These are phyloP conservation scores for Hedya salicella DNA, from an alignment of 2,888 invertebrate genomes.

Conservation along the genomic window DNA sequence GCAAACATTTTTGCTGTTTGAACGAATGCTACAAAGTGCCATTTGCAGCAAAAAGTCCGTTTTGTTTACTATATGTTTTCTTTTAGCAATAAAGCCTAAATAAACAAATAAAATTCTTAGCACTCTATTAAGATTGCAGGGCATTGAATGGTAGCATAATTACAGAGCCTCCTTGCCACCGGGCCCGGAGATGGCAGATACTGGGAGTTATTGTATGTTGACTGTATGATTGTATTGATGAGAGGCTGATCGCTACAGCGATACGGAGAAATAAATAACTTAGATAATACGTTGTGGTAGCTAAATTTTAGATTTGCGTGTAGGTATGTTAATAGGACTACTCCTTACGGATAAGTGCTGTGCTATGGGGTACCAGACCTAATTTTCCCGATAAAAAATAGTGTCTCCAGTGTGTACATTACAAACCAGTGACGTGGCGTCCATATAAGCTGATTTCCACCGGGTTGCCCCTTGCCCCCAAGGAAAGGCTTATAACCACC, in stretches of 20 bases:
- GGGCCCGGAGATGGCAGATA: constrained; percentile 72
- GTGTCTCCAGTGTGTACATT: too few relatives aligned
- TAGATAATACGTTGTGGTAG: constrained; percentile 21
- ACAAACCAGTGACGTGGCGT: too few relatives aligned
- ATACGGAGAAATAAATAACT: constrained; percentile 22
- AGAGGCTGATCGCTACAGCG: constrained; percentile 30
- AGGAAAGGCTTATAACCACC: too few relatives aligned
- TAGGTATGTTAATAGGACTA: neutral
- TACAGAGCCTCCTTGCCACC: constrained; percentile 69
- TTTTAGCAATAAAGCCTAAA: neutral
- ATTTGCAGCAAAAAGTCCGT: too few relatives aligned
- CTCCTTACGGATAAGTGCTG: too few relatives aligned
- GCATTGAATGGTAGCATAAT: constrained; percentile 73
- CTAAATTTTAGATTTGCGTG: neutral
- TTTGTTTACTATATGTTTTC: too few relatives aligned
- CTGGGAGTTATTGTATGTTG: constrained; percentile 49
- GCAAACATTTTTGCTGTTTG: too few relatives aligned
- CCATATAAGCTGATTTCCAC: too few relatives aligned
- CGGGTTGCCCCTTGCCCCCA: too few relatives aligned
- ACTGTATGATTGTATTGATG: constrained; percentile 37
- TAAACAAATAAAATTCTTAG: constrained; percentile 60
- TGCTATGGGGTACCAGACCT: too few relatives aligned
- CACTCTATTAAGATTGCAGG: constrained; percentile 75
- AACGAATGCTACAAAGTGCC: too few relatives aligned
- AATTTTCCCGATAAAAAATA: too few relatives aligned